phyloP scores from a whole-genome alignment of 2,113 vertebrate species.

The Ahaetulla prasina region DNA sequence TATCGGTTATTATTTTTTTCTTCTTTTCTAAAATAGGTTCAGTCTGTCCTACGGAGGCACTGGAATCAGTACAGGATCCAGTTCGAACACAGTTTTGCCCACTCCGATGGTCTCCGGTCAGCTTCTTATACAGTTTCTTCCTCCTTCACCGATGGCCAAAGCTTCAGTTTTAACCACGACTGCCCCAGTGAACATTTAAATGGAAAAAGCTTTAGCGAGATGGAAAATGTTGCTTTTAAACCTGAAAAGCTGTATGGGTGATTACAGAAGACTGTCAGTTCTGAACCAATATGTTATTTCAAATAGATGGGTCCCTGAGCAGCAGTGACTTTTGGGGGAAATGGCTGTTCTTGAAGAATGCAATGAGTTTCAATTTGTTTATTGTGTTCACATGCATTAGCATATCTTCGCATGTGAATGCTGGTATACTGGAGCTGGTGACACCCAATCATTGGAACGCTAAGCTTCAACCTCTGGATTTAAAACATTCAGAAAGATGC shows the following conservation, averaged over 20 bases:
- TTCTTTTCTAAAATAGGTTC: slow-evolving; percentile 74
- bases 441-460: not conserved
- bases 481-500: not conserved
- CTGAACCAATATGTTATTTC: not conserved
- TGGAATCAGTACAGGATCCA: slow-evolving; percentile 95
- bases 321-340: slow-evolving; percentile 26
- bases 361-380: not conserved
- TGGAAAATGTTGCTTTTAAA: slow-evolving; percentile 75
- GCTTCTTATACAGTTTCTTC: slow-evolving; percentile 93
- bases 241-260: slow-evolving; percentile 79
- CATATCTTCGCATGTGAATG: slow-evolving; percentile 16
- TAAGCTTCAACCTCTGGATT: not conserved
- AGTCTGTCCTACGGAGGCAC: slow-evolving; percentile 86
- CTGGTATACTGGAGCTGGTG: slow-evolving; percentile 8
- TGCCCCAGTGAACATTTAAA: slow-evolving; percentile 85
- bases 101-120: slow-evolving; percentile 84
- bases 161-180: slow-evolving; percentile 83
- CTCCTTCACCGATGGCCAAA: slow-evolving; percentile 81
- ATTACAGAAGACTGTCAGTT: not conserved
- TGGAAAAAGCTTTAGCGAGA: slow-evolving; percentile 84
- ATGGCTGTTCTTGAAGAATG: slow-evolving; percentile 25
- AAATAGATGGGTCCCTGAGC: slow-evolving; percentile 13
- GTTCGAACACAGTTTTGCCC: slow-evolving; percentile 85
- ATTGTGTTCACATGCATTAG: not conserved
- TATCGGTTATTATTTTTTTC: fast-evolving